Conservation (phyloP, 2,888 invertebrate genomes). For the Dione vanillae region DNA sequence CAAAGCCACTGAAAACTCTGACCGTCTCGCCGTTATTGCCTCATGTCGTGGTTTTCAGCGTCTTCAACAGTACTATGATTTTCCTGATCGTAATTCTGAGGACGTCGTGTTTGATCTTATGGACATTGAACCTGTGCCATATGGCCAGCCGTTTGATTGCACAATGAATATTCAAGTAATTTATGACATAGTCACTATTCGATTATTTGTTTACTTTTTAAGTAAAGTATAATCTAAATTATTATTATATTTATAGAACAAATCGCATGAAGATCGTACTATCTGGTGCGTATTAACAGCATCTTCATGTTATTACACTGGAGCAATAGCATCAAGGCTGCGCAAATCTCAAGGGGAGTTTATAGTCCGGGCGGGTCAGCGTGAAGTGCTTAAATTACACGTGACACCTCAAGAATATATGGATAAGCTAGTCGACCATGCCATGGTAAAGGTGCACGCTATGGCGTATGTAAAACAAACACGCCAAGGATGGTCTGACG, state of each 20-base stretch:
- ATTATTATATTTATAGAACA: slow-evolving; percentile 72
- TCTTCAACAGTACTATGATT: slow-evolving; percentile 85
- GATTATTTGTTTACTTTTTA: not conserved
- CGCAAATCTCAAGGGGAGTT: slow-evolving; percentile 86
- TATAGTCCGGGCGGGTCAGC: slow-evolving; percentile 85
- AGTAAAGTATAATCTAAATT: not conserved
- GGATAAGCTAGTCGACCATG: slow-evolving; percentile 88
- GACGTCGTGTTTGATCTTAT: slow-evolving; percentile 87
- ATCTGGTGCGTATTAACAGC: slow-evolving; percentile 86
- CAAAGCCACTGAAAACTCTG: slow-evolving; percentile 86
- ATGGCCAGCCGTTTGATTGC: slow-evolving; percentile 87
- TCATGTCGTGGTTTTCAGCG: slow-evolving; percentile 86
- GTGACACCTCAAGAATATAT: slow-evolving; percentile 88
- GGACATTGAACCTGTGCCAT: slow-evolving; percentile 86
- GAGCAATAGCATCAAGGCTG: slow-evolving; percentile 86
- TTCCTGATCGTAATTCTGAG: slow-evolving; percentile 83
- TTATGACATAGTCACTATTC: slow-evolving; percentile 1
- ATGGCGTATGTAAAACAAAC: slow-evolving; percentile 89
- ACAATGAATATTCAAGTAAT: slow-evolving; percentile 86
- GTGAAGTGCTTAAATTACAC: slow-evolving; percentile 85
- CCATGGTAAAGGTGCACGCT: slow-evolving; percentile 89
- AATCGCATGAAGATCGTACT: slow-evolving; percentile 85
- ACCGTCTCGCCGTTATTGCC: slow-evolving; percentile 87
- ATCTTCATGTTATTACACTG: slow-evolving; percentile 88
- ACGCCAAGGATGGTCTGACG: slow-evolving; percentile 89